Conservation (phyloP, 2,888 invertebrate species). For the Caenorhabditis imperialis region DNA sequence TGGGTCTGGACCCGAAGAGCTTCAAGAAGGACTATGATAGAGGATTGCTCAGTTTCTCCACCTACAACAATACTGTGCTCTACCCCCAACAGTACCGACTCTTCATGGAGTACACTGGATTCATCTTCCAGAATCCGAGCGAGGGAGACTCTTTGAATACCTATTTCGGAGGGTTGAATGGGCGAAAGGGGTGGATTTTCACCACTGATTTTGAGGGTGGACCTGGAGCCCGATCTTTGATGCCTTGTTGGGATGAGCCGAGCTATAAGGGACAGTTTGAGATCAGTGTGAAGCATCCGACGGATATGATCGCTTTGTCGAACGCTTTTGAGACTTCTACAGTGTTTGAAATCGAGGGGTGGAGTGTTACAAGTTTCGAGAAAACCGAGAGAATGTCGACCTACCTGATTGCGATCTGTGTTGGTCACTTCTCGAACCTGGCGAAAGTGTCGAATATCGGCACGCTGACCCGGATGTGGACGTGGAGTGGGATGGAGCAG, state of each 20-base stretch:
- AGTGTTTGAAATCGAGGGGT: slow-evolving; percentile 22
- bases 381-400: slow-evolving; percentile 83
- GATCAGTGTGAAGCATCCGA: slow-evolving; percentile 43
- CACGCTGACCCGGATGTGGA: slow-evolving; percentile 82
- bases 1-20: slow-evolving; percentile 5
- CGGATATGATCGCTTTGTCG: slow-evolving; percentile 57
- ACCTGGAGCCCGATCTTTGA: slow-evolving; percentile 49
- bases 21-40: slow-evolving; percentile 41
- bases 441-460: slow-evolving; percentile 30
- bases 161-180: slow-evolving; percentile 37
- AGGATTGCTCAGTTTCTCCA: slow-evolving; percentile 38
- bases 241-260: slow-evolving; percentile 66
- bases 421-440: slow-evolving; percentile 85
- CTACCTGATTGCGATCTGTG: slow-evolving; percentile 88
- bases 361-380: slow-evolving; percentile 49
- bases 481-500: slow-evolving; percentile 84
- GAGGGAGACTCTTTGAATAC: slow-evolving; percentile 52
- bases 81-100: slow-evolving; percentile 24
- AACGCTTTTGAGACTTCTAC: slow-evolving; percentile 39
- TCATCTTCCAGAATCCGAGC: slow-evolving; percentile 54
- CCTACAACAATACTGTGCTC: neutral
- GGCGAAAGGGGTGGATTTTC: slow-evolving; percentile 54
- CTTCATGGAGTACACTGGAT: slow-evolving; percentile 38
- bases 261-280: slow-evolving; percentile 56
- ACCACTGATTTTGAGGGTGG: slow-evolving; percentile 63